Evolutionary conservation across 2,888 invertebrate genomes (phyloP), one percentile per base, ranked within the genome.

Genomic region (Rhagophthalmus giganteus): DNA sequence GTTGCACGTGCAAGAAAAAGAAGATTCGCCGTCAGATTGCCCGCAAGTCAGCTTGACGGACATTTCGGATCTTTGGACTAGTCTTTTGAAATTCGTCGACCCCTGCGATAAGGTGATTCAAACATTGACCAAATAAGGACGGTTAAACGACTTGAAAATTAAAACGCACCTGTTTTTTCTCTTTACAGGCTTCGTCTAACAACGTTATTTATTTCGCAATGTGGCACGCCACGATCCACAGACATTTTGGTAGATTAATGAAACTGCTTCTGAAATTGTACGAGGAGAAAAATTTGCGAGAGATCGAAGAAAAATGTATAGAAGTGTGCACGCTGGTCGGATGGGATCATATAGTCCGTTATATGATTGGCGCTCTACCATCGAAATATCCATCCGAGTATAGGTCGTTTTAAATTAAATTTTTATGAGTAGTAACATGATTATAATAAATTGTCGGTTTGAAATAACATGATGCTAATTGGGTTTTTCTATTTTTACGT

Each of bases 61-160:
- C 13, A 78, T 90, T 12, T 80, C 83, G 61, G 80, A 76, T 39
- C 75, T 78, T 49, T 85, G 82, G 79, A 77, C 80, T 50, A 88
- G 90, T 65, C 77, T 94, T 57, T 82, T 88, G 62, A 90, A 90
- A 74, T 93, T 88, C 76, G 80, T 84, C 1, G 94, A 95, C 71
- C 79, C 87, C 32, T 83, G 79, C 40, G 94, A 94, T 25, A 91
- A 92, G 81, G 89, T 88, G 75, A 69, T 55, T 3, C n/a, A n/a
- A n/a, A n/a, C n/a, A n/a, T n/a, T n/a, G n/a, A n/a, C n/a, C n/a
- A n/a, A n/a, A n/a, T n/a, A n/a, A n/a, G n/a, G n/a, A n/a, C n/a
- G n/a, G n/a, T n/a, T n/a, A n/a, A n/a, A n/a, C n/a, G n/a, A n/a
- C n/a, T n/a, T n/a, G n/a, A n/a, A n/a, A n/a, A n/a, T n/a, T n/a